Evolutionary conservation across 2,888 invertebrate genomes (phyloP), one percentile per base, ranked within the genome.

Genomic region (Torymus tubicola): DNA sequence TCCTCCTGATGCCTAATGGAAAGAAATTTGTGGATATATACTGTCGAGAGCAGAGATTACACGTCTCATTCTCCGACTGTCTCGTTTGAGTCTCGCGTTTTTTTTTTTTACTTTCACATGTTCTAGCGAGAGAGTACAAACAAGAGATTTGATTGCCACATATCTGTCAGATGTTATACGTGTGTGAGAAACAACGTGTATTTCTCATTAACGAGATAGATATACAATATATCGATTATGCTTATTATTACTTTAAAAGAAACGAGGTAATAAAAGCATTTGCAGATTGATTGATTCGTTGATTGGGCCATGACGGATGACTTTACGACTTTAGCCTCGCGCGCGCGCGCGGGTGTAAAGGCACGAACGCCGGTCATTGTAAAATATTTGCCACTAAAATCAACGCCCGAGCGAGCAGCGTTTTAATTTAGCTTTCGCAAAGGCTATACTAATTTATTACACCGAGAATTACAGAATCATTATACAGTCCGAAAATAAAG

Each of bases 261-360:
- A 68, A 16, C 14, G 11, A 24, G 12, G 50, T 71, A 61, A 60
- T 72, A 55, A 67, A 77, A 61, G 14, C 60, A 78, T 60, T 58
- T 12, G 42, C 42, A 72, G 24, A 69, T 63, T 63, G 63, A 79
- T 79, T 64, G 73, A 79, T 73, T 63, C 18, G 42, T 21, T 68
- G 78, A 78, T 78, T 78, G 73, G 24, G 50, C 52, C 50, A 57
- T 57, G 61, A 68, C 60, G 53, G 57, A 78, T 68, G 68, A 72
- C 24, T 78, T 78, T 72, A 78, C 50, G 71, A 72, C 73, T 42
- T 5, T 31, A 61, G n/a, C 55, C 61, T 21, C 42, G 57, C 64
- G 16, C 21, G 21, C 42, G 57, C 64, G 16, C 21, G 21, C 21
- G 21, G 21, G 2, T 21, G 50, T 64, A 12, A n/a, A 70, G 24